These are phyloP conservation scores for Rhizoglyphus robini DNA, from an alignment of 1,140 invertebrate genomes.

Conservation along the genomic window DNA sequence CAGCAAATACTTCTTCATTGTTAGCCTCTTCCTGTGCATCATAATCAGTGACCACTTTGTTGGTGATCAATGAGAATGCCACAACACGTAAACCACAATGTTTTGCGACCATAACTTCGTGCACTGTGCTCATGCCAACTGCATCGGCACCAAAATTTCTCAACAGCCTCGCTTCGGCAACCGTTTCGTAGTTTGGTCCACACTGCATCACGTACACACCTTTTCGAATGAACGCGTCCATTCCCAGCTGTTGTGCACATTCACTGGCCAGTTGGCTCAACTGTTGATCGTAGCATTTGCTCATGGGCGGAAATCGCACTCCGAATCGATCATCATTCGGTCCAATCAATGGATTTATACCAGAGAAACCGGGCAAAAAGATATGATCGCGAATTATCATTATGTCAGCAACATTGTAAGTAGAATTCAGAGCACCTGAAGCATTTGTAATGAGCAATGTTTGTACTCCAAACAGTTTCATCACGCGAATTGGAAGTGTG, in stretches of 20 bases:
- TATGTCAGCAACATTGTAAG: conserved; percentile 78
- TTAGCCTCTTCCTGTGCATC: conserved; percentile 52
- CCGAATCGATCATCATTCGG: conserved; percentile 88
- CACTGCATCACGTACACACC: conserved; percentile 84
- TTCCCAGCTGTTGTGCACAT: conserved; percentile 54
- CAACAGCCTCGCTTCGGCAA: conserved; percentile 73
- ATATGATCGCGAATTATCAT: conserved; percentile 95
- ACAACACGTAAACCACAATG: conserved; percentile 83
- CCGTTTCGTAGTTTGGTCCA: conserved; percentile 85
- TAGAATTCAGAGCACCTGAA: conserved; percentile 75
- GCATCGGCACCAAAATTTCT: conserved; percentile 75
- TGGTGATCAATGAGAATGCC: conserved; percentile 81
- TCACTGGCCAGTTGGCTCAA: conserved; percentile 54
- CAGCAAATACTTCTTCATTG: conserved; percentile 77
- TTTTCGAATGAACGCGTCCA: conserved; percentile 55
- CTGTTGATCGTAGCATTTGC: conserved; percentile 64
- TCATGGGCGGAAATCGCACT: conserved; percentile 76
- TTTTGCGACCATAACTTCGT: conserved; percentile 70
- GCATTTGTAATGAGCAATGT: conserved; percentile 84
- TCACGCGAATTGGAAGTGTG: conserved; percentile 69
- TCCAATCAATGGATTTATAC: conserved; percentile 79
- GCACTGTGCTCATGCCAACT: conserved; percentile 84
- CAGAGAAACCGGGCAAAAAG: conserved; percentile 66
- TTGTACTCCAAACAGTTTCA: conserved; percentile 78
- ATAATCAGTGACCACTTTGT: conserved; percentile 68